phyloP scores from a whole-genome alignment of 64 coral and sea anemone genomes.

The Anthopleura sola region DNA sequence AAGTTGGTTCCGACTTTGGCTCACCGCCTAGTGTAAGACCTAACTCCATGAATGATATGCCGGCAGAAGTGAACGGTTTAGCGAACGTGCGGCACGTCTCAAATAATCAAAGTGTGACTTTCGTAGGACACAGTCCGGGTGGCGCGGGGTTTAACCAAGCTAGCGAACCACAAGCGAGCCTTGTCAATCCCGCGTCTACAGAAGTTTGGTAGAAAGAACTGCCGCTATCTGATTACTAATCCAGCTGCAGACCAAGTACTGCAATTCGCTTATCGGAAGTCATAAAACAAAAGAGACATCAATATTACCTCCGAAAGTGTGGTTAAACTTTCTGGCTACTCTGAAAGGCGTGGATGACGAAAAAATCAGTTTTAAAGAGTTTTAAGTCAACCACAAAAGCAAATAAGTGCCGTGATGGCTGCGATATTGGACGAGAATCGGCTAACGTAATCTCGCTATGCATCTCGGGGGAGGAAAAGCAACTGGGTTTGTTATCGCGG shows the following conservation, averaged over 20 bases:
- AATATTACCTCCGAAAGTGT: neutral
- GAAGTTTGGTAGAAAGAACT: slow-evolving; percentile 12
- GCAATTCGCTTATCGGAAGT: slow-evolving; percentile 10
- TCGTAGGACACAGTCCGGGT: slow-evolving; percentile 21
- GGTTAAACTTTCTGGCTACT: slow-evolving; percentile 16
- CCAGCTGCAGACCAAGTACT: neutral
- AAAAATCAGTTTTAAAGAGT: neutral
- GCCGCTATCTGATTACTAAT: slow-evolving; percentile 2
- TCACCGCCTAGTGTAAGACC: neutral
- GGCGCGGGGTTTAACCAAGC: slow-evolving; percentile 13
- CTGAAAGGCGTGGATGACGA: neutral
- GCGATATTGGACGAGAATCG: neutral
- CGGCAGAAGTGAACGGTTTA: neutral
- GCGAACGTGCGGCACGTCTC: neutral
- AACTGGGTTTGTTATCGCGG: neutral
- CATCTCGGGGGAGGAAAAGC: slow-evolving; percentile 20
- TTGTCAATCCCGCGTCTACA: slow-evolving; percentile 1
- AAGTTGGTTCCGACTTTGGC: neutral
- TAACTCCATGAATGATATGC: neutral
- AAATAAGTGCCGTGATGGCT: neutral
- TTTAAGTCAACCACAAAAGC: neutral
- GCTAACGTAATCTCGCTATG: neutral
- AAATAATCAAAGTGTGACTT: slow-evolving; percentile 27
- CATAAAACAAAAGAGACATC: neutral
- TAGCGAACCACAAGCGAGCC: neutral